Evolutionary conservation across 2,888 invertebrate genomes (phyloP).

Genomic region (Tryphoninae sp.): DNA sequence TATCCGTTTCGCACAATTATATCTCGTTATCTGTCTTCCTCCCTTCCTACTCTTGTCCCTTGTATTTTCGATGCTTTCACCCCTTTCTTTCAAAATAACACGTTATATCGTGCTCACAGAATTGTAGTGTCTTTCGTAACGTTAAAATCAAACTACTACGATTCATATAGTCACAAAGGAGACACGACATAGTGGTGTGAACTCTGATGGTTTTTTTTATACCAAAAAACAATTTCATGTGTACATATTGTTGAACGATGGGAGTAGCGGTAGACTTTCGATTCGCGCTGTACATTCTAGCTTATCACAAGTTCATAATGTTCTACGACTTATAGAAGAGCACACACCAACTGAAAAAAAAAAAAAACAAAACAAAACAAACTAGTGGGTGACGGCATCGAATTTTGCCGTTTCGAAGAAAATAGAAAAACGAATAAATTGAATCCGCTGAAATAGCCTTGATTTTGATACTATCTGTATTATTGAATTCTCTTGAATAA

Average conservation of each 20-base stretch:
- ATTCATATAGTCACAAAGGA: slow-evolving; percentile 1
- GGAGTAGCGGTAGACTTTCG: slow-evolving; percentile 3
- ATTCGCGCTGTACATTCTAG: slow-evolving; percentile 13
- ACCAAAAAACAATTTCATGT: slow-evolving; percentile 9
- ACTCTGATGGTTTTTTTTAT: slow-evolving; percentile 12
- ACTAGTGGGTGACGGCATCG: slow-evolving; percentile 5
- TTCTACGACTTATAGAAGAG: not conserved
- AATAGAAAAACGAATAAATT: not conserved
- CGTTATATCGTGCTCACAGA: slow-evolving; percentile 1
- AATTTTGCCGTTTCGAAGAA: not conserved
- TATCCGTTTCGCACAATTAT: not conserved
- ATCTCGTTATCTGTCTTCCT: not conserved
- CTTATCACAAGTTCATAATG: not conserved
- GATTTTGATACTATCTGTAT: slow-evolving; percentile 1
- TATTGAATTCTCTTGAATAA: not conserved
- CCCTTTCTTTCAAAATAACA: not conserved
- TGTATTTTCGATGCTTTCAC: slow-evolving; percentile 4
- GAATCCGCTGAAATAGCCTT: not conserved
- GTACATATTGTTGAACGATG: slow-evolving; percentile 9
- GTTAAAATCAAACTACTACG: slow-evolving; percentile 7
- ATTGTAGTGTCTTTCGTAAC: not conserved
- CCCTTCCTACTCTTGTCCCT: not conserved
- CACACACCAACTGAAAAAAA: not conserved
- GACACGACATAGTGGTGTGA: not conserved
- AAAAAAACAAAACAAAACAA: not conserved